Conservation (phyloP, 2,888 invertebrate species). For the Hofmannophila pseudospretella region DNA sequence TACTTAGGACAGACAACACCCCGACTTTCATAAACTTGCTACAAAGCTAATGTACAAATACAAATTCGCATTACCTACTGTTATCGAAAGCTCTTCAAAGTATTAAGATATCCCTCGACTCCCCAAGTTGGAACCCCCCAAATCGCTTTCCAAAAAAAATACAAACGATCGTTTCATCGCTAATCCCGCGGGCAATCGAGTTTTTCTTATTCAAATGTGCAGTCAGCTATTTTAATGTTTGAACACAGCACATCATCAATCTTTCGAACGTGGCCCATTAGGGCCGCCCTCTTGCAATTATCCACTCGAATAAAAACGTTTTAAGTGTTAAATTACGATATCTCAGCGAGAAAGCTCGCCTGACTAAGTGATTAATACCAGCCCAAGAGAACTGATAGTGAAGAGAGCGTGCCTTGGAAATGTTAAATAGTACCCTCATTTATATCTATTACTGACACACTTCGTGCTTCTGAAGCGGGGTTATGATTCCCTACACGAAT, state of each 20-base stretch:
- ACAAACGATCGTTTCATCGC: slow-evolving; percentile 52
- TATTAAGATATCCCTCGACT: slow-evolving; percentile 7
- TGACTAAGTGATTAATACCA: slow-evolving; percentile 66
- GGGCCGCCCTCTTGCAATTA: slow-evolving; percentile 68
- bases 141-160: slow-evolving; percentile 38
- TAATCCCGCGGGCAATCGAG: slow-evolving; percentile 57
- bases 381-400: slow-evolving; percentile 45
- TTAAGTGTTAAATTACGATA: slow-evolving; percentile 76
- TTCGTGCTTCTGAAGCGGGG: not conserved
- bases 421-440: slow-evolving; percentile 30
- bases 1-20: too few species aligned
- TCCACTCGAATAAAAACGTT: slow-evolving; percentile 75
- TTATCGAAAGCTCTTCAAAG: slow-evolving; percentile 7
- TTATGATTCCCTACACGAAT: not conserved
- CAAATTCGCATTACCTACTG: not conserved
- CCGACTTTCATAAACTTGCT: not conserved
- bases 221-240: slow-evolving; percentile 68
- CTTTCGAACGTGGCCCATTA: slow-evolving; percentile 69
- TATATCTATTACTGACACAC: slow-evolving; percentile 26
- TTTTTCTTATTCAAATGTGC: slow-evolving; percentile 69
- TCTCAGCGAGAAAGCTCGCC: slow-evolving; percentile 64
- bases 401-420: slow-evolving; percentile 30
- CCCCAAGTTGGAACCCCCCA: slow-evolving; percentile 14
- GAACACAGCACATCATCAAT: slow-evolving; percentile 68
- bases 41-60: not conserved